These are phyloP conservation scores for Falco peregrinus DNA, from an alignment of 2,797 vertebrate species.

Conservation along the genomic window DNA sequence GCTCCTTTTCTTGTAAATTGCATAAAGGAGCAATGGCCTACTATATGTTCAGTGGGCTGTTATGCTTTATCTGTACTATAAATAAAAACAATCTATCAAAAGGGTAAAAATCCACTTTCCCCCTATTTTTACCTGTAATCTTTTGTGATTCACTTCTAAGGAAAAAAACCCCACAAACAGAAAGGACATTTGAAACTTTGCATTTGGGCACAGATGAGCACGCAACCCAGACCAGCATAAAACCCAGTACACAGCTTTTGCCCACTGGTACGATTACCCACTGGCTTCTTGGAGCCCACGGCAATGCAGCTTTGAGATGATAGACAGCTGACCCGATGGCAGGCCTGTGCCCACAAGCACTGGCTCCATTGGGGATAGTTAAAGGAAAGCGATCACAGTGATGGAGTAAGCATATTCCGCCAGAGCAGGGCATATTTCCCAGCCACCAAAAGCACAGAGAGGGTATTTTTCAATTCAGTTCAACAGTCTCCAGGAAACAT, in stretches of 20 bases:
- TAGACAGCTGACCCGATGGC: not conserved
- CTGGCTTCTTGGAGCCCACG: not conserved
- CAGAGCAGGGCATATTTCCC: not conserved
- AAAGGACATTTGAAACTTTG: not conserved
- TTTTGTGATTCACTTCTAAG: not conserved
- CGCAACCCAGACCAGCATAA: not conserved
- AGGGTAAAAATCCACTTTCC: not conserved
- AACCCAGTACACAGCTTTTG: not conserved
- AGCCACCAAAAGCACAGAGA: not conserved
- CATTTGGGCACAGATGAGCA: not conserved
- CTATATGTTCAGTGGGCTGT: not conserved
- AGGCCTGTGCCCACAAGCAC: not conserved
- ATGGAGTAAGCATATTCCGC: not conserved
- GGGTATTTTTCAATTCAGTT: not conserved
- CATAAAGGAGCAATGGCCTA: not conserved
- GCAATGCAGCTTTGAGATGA: not conserved
- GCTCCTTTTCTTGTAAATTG: not conserved
- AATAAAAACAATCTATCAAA: not conserved
- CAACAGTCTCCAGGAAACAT: not conserved
- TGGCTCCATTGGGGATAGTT: not conserved
- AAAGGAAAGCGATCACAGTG: not conserved
- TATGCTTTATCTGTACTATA: not conserved
- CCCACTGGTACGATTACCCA: not conserved
- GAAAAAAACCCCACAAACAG: not conserved
- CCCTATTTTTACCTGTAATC: not conserved